These are phyloP conservation scores for Mastigias papua DNA, from an alignment of 30 jellyfish, hydroid and myxozoan species.

Conservation along the genomic window DNA sequence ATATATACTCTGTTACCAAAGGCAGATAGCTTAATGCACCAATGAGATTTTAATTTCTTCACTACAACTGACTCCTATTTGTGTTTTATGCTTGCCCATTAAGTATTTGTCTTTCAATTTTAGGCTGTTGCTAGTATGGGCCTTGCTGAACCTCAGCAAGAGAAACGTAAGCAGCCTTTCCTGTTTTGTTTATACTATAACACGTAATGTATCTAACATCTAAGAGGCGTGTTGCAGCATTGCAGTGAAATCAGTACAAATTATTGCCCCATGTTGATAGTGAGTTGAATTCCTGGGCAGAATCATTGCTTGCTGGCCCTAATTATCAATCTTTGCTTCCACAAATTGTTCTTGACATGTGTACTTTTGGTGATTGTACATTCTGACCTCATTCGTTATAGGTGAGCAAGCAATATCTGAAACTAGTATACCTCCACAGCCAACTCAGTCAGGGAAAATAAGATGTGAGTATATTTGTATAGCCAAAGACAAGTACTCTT, in stretches of 20 bases:
- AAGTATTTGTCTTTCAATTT: neutral
- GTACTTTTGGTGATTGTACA: neutral
- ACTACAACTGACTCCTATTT: neutral
- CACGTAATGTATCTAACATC: too few species aligned
- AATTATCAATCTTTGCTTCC: too few species aligned
- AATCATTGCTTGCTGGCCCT: too few species aligned
- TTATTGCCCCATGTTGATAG: too few species aligned
- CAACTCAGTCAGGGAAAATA: slow-evolving; percentile 71
- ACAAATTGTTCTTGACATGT: too few species aligned
- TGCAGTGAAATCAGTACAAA: too few species aligned
- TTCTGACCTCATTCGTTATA: neutral
- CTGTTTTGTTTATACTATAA: neutral
- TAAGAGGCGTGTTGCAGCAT: too few species aligned
- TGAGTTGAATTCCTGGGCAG: too few species aligned
- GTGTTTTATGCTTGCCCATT: neutral
- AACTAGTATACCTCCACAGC: slow-evolving; percentile 49
- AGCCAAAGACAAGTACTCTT: too few species aligned
- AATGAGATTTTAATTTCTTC: neutral
- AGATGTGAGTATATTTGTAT: slow-evolving; percentile 70
- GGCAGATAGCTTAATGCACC: too few species aligned
- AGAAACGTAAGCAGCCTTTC: slow-evolving; percentile 72
- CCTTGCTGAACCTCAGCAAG: slow-evolving; percentile 80
- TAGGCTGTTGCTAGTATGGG: slow-evolving; percentile 97
- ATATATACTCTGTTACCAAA: too few species aligned
- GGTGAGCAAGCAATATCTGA: slow-evolving; percentile 73